Percentiles rank a stretch among this genome's conserved stretches.
These are phyloP conservation scores for Oryctolagus cuniculus DNA, from an alignment of 2,113 vertebrate genomes.

Conservation along the genomic window DNA sequence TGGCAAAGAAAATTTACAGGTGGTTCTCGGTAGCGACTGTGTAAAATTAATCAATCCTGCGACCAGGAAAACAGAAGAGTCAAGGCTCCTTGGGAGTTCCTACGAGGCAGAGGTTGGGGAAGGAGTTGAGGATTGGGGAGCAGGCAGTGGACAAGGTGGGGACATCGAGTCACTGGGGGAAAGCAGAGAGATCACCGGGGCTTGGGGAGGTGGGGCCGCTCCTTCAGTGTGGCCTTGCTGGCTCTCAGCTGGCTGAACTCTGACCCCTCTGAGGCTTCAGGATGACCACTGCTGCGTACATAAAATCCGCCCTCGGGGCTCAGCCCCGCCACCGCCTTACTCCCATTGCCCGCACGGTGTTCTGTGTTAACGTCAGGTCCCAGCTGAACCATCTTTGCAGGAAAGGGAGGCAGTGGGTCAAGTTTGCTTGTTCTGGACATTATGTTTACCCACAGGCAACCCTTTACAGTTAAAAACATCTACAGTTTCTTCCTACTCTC, in stretches of 20 bases:
- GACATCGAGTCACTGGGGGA: neutral
- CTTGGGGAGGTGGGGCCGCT: neutral
- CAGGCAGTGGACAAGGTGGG: neutral
- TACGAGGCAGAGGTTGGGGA: neutral
- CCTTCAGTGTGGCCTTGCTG: neutral
- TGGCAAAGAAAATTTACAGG: neutral
- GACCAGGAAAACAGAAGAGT: neutral
- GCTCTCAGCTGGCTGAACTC: neutral
- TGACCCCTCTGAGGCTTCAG: neutral
- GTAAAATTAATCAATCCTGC: constrained; percentile 22
- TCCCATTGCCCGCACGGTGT: neutral
- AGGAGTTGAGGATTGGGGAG: neutral
- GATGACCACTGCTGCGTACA: neutral
- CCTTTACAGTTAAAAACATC: neutral
- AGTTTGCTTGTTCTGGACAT: neutral
- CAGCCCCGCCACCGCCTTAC: neutral
- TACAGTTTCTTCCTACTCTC: neutral
- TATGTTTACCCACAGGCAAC: constrained; percentile 21
- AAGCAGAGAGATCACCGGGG: neutral
- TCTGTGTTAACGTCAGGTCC: neutral
- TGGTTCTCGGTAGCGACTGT: constrained; percentile 39
- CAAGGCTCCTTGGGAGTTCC: neutral
- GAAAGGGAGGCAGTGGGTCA: neutral
- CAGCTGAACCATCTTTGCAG: constrained; percentile 41
- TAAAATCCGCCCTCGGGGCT: neutral